Evolutionary conservation across 2,113 vertebrate genomes (phyloP).

Genomic region (Rana temporaria): DNA sequence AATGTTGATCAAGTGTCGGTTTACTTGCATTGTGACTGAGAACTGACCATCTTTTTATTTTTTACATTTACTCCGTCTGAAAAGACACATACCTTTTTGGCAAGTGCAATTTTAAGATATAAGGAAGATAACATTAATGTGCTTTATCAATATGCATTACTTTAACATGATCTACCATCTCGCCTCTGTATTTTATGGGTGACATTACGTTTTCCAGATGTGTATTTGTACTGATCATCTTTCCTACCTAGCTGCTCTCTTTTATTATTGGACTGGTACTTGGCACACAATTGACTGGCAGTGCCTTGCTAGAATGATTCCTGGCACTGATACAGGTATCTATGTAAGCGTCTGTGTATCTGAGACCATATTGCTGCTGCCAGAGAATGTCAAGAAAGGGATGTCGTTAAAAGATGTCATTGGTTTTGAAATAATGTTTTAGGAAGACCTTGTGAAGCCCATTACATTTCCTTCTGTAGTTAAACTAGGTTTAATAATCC

Average conservation of each 20-base stretch:
- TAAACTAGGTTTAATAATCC: background rate
- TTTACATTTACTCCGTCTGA: background rate
- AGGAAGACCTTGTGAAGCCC: slow-evolving; percentile 2
- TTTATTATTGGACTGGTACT: background rate
- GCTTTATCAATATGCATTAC: background rate
- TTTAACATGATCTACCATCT: background rate
- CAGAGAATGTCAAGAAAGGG: background rate
- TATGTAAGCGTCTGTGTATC: background rate
- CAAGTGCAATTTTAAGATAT: slow-evolving; percentile 24
- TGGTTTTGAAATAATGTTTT: background rate
- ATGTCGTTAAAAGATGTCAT: background rate
- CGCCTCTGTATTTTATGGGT: background rate
- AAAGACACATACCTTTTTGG: slow-evolving; percentile 9
- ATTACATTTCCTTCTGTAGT: slow-evolving; percentile 17
- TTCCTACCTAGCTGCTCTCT: background rate
- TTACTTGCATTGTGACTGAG: background rate
- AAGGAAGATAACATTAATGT: background rate
- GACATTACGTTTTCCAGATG: background rate
- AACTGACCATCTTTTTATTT: background rate
- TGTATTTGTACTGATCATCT: background rate
- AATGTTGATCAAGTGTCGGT: background rate
- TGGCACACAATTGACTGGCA: background rate
- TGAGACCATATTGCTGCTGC: background rate
- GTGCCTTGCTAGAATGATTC: slow-evolving; percentile 1
- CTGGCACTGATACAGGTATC: background rate